phyloP scores from a whole-genome alignment of 2,888 invertebrate species.

The Drosophila pegasa region DNA sequence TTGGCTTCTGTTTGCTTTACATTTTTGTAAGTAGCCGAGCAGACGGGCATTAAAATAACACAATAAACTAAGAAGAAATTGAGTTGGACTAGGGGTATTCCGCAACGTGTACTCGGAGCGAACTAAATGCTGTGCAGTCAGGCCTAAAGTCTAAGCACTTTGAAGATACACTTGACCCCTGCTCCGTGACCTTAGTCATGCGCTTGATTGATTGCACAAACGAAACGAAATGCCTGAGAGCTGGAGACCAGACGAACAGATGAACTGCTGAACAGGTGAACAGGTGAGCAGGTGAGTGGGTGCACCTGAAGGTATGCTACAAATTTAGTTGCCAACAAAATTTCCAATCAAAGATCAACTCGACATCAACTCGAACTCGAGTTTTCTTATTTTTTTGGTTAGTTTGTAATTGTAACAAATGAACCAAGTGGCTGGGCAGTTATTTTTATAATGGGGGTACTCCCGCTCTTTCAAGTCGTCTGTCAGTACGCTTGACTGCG shows the following conservation, averaged over 20 bases:
- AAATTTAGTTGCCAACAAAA: slow-evolving; percentile 51
- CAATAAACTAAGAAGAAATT: slow-evolving; percentile 4
- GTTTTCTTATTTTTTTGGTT: background rate
- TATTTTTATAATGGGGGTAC: slow-evolving; percentile 6
- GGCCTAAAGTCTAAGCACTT: slow-evolving; percentile 40
- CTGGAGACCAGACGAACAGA: background rate
- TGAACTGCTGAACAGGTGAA: background rate
- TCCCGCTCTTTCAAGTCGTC: slow-evolving; percentile 54
- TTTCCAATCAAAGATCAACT: slow-evolving; percentile 58
- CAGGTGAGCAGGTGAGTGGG: background rate
- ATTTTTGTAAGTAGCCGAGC: slow-evolving; percentile 23
- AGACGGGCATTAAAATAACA: slow-evolving; percentile 13
- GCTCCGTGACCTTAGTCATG: slow-evolving; percentile 60
- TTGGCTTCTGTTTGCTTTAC: slow-evolving; percentile 34
- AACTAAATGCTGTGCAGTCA: slow-evolving; percentile 56
- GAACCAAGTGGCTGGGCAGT: slow-evolving; percentile 46
- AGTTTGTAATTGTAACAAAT: slow-evolving; percentile 66
- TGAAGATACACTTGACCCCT: slow-evolving; percentile 43
- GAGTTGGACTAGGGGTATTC: slow-evolving; percentile 9
- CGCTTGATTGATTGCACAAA: slow-evolving; percentile 75
- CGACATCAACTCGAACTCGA: slow-evolving; percentile 37
- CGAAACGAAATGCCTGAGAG: slow-evolving; percentile 51
- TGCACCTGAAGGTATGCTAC: slow-evolving; percentile 32
- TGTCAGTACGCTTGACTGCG: slow-evolving; percentile 39
- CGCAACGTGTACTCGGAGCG: slow-evolving; percentile 1